A percentile compares a stretch with the other conserved stretches of the same genome.
phyloP scores from a whole-genome alignment of 1,140 invertebrate species.

The Venustaconcha ellipsiformis region DNA sequence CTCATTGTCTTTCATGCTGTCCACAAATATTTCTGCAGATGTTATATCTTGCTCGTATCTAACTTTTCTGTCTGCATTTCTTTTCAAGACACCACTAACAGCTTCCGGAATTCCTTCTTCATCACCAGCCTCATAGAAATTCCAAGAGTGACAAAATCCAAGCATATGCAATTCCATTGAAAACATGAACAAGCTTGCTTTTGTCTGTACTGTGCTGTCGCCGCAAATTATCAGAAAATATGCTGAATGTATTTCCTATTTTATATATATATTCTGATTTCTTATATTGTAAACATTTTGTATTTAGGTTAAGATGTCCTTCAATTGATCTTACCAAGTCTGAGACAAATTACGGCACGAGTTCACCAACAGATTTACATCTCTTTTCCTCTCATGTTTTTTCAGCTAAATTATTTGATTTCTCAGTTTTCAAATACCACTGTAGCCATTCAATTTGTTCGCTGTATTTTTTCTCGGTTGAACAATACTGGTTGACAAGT shows the following conservation, averaged over 20 bases:
- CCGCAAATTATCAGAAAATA: conserved; percentile 1
- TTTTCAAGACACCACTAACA: conserved; percentile 66
- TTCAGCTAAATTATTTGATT: conserved; percentile 11
- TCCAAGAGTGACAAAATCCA: conserved; percentile 51
- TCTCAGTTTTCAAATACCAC: conserved; percentile 19
- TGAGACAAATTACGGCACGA: background rate
- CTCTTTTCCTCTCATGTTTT: conserved; percentile 14
- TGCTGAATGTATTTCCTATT: conserved; percentile 7
- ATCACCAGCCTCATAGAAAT: conserved; percentile 67
- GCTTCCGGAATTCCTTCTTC: conserved; percentile 69
- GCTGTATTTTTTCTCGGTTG: background rate
- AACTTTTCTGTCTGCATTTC: conserved; percentile 36
- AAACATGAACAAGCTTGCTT: conserved; percentile 17
- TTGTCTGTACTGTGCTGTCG: conserved; percentile 24
- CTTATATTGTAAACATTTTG: background rate
- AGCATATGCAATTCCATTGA: conserved; percentile 9
- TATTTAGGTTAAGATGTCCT: conserved; percentile 3
- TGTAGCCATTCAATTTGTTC: conserved; percentile 13
- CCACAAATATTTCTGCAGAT: conserved; percentile 12
- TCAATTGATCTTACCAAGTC: conserved; percentile 7
- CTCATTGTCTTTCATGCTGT: background rate
- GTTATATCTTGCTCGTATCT: conserved; percentile 17
- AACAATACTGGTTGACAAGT: conserved; percentile 13
- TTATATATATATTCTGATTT: background rate
- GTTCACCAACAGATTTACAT: background rate